These are phyloP conservation scores for Phrynosoma platyrhinos DNA, from an alignment of 2,113 vertebrate species.

Conservation along the genomic window DNA sequence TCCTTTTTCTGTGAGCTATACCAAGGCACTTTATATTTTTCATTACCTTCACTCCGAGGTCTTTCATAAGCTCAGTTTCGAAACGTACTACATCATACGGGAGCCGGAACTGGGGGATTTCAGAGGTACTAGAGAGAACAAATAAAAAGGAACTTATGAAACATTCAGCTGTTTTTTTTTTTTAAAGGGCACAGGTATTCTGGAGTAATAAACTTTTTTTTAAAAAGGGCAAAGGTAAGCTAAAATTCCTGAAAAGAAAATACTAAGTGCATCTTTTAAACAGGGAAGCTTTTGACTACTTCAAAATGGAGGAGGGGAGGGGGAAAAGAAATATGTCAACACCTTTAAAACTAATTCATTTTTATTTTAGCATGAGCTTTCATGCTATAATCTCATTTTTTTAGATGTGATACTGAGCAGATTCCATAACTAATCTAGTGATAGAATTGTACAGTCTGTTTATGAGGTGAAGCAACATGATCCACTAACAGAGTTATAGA, in stretches of 20 bases:
- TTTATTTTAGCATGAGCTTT: too few species aligned
- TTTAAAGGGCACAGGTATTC: constrained; percentile 3
- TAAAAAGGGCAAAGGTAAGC: constrained; percentile 15
- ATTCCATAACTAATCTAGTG: too few species aligned
- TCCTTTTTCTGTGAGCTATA: constrained; percentile 65
- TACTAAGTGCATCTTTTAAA: neutral
- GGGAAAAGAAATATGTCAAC: neutral
- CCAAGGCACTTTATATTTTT: constrained; percentile 65
- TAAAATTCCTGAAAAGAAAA: neutral
- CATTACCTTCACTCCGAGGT: constrained; percentile 92
- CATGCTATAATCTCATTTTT: too few species aligned
- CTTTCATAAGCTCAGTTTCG: constrained; percentile 90
- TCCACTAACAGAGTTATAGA: neutral
- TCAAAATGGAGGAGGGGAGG: too few species aligned
- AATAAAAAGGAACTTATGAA: constrained; percentile 43
- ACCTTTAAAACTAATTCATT: neutral
- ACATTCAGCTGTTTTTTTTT: constrained; percentile 28
- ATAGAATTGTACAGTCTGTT: neutral
- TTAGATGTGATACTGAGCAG: too few species aligned
- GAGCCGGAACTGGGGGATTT: constrained; percentile 93
- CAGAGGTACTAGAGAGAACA: constrained; percentile 79
- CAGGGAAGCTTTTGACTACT: neutral
- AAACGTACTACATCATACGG: constrained; percentile 89
- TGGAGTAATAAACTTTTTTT: constrained; percentile 3
- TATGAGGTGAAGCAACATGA: neutral